phyloP scores from a whole-genome alignment of 2,797 vertebrate genomes.

The Syngnathus rostellatus region DNA sequence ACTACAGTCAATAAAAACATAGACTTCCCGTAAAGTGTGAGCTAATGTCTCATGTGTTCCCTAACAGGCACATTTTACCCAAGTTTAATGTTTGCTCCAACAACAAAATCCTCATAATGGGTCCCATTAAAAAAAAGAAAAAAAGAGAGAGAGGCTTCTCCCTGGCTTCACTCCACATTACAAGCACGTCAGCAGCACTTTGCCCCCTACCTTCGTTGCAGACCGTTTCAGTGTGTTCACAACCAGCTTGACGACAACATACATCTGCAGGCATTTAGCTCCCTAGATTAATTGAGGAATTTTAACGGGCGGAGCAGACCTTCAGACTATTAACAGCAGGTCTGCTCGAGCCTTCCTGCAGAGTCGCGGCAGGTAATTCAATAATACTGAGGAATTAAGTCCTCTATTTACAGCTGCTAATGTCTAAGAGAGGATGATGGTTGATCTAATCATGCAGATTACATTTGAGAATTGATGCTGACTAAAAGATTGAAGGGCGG shows the following conservation, averaged over 20 bases:
- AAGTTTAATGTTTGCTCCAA: background rate
- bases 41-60: background rate
- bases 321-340: slow-evolving; percentile 16
- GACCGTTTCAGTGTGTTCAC: background rate
- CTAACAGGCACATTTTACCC: background rate
- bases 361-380: slow-evolving; percentile 45
- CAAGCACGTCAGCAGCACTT: slow-evolving; percentile 8
- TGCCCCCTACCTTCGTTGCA: background rate
- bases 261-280: slow-evolving; percentile 3
- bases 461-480: slow-evolving; percentile 31
- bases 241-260: background rate
- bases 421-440: slow-evolving; percentile 35
- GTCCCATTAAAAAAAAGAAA: background rate
- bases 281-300: slow-evolving; percentile 6
- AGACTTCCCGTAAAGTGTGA: slow-evolving; percentile 2
- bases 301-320: slow-evolving; percentile 6
- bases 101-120: background rate
- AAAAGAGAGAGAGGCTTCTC: background rate
- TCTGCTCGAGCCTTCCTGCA: slow-evolving; percentile 32
- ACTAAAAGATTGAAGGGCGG: slow-evolving; percentile 12
- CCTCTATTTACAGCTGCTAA: slow-evolving; percentile 52
- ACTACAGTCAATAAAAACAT: background rate
- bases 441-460: slow-evolving; percentile 39
- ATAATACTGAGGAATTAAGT: slow-evolving; percentile 48
- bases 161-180: slow-evolving; percentile 21